Evolutionary conservation across 2,888 invertebrate genomes (phyloP), one percentile per base, ranked within the genome.

Genomic region (Drosophila villosipedis): DNA sequence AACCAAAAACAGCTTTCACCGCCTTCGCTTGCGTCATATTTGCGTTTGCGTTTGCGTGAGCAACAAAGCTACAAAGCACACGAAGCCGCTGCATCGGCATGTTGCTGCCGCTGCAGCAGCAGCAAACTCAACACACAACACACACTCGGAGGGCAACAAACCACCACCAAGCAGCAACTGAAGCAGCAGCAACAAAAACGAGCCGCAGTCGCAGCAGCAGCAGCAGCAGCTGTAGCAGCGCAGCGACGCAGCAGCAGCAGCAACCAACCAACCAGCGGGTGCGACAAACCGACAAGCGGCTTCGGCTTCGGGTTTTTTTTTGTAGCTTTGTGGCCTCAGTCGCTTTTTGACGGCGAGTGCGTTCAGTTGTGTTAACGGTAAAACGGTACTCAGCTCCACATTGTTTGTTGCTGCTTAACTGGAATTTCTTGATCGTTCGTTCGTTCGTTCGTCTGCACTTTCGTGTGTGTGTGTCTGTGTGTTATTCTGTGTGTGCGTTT

Each of bases 361-460:
- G 82, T 75, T 73, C 84, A 75, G 82, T 81, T 81, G 82, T 83
- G 70, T 76, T 82, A 84, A 84, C 82, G 84, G 84, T 82, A 84
- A 82, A 84, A 54, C 70, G 66, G 54, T 30, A 50, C 55, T 62
- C 47, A 47, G 47, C 55, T 72, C 75, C 60, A 55, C 67, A 31
- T 57, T 67, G 64, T 67, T 57, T 67, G 64, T 67, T 68, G 79
- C 61, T 68, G 85, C 64, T 72, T 83, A 91, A 88, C 91, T 89
- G 82, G 89, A 87, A 87, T 80, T 87, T 78, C 84, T 82, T 87
- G 88, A 83, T 90, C 90, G 82, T 73, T 69, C 68, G 69, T 68
- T 69, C 68, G 69, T 68, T 53, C 70, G 73, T 76, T 57, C 53
- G 57, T 74, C 59, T 66, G 57, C 67, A 64, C 65, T 61, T 49